Evolutionary conservation across 1,140 invertebrate genomes (phyloP).

Genomic region (Whitmania pigra): DNA sequence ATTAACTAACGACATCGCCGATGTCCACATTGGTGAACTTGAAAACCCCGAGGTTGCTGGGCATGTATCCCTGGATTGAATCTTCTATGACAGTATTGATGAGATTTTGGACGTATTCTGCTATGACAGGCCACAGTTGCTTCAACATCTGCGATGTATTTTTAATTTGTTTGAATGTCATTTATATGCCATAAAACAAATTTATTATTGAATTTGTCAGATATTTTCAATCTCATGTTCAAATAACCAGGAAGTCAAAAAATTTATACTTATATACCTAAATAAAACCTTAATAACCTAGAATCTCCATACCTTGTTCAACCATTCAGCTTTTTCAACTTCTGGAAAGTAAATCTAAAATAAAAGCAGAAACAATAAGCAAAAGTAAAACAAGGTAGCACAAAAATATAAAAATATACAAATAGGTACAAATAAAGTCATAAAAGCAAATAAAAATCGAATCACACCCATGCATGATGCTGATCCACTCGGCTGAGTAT

Average conservation of each 20-base stretch:
- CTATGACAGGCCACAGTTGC: constrained; percentile 89
- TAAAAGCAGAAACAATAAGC: background rate
- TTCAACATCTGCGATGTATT: constrained; percentile 52
- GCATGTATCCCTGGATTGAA: constrained; percentile 58
- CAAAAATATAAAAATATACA: background rate
- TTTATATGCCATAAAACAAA: too few species aligned
- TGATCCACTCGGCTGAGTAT: constrained; percentile 29
- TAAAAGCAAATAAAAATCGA: background rate
- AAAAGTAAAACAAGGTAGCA: background rate
- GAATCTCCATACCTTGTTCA: constrained; percentile 61
- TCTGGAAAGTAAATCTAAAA: constrained; percentile 79
- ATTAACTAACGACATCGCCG: constrained; percentile 54
- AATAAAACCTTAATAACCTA: too few species aligned
- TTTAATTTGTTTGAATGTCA: background rate
- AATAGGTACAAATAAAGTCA: background rate
- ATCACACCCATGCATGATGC: constrained; percentile 28
- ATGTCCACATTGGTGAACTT: constrained; percentile 82
- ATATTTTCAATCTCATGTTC: too few species aligned
- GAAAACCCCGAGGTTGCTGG: constrained; percentile 66
- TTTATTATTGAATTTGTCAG: too few species aligned
- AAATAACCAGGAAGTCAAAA: too few species aligned
- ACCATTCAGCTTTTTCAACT: constrained; percentile 81
- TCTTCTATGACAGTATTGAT: constrained; percentile 72
- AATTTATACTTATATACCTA: too few species aligned
- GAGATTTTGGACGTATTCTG: constrained; percentile 67